Conservation (phyloP, 2,888 invertebrate genomes). For the Lapara coniferarum region DNA sequence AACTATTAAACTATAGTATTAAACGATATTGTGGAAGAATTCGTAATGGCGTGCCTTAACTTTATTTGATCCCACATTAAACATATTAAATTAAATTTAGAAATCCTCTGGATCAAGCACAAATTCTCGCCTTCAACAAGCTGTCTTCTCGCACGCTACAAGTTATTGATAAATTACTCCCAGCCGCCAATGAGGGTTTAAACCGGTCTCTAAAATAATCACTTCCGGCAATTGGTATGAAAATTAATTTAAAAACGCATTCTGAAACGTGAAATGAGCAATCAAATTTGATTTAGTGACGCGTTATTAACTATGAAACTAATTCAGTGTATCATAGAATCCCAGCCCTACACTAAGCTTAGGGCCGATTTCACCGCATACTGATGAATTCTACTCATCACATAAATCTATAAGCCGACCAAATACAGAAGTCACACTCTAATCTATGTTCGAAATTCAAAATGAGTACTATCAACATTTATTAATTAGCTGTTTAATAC, state of each 20-base stretch:
- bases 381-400: too few species aligned
- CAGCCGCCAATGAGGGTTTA: neutral
- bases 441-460: too few species aligned
- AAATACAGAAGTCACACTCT: too few species aligned
- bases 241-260: neutral
- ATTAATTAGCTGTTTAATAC: too few species aligned
- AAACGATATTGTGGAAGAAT: too few species aligned
- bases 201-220: slow-evolving; percentile 1
- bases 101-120: neutral
- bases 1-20: too few species aligned
- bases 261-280: neutral
- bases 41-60: too few species aligned
- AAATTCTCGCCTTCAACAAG: neutral
- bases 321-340: neutral
- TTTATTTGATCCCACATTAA: too few species aligned
- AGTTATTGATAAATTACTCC: slow-evolving; percentile 21
- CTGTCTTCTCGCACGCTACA: neutral
- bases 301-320: neutral
- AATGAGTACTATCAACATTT: too few species aligned
- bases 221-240: slow-evolving; percentile 12
- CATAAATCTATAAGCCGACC: too few species aligned
- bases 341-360: neutral
- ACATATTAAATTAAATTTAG: neutral
- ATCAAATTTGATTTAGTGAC: too few species aligned
- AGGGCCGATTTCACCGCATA: too few species aligned